Conservation (phyloP, 2,888 invertebrate species). For the Eupelmus urozonus region DNA sequence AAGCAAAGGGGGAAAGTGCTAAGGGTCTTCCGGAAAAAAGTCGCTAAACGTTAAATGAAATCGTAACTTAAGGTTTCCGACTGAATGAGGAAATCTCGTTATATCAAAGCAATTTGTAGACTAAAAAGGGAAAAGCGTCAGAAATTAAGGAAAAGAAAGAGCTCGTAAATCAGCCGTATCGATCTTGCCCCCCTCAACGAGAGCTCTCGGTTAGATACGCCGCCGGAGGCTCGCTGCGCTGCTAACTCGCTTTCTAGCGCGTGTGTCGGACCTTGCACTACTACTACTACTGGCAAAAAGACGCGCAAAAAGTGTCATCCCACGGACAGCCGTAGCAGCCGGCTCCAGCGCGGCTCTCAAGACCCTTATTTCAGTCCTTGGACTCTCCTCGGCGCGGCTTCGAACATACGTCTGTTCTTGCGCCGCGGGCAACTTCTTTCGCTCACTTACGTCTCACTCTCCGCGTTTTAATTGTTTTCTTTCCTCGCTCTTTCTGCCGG, state of each 20-base stretch:
- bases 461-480: slow-evolving; percentile 17
- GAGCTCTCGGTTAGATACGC: not conserved
- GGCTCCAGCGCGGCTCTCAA: not conserved
- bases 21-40: not conserved
- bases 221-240: no score
- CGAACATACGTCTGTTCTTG: slow-evolving; percentile 22
- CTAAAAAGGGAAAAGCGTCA: slow-evolving; percentile 26
- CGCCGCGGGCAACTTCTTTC: not conserved
- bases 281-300: not conserved
- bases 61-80: slow-evolving; percentile 24
- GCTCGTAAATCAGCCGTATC: slow-evolving; percentile 53
- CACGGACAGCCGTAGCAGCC: slow-evolving; percentile 23
- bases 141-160: slow-evolving; percentile 47
- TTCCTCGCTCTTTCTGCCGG: not conserved
- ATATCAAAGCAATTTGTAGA: slow-evolving; percentile 45
- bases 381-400: not conserved
- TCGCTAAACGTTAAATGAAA: slow-evolving; percentile 32
- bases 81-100: slow-evolving; percentile 43
- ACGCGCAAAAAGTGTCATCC: slow-evolving; percentile 45
- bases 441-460: not conserved
- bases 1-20: slow-evolving; percentile 3
- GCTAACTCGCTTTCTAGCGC: not conserved
- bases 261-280: slow-evolving; percentile 1
- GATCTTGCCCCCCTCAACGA: slow-evolving; percentile 28
- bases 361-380: slow-evolving; percentile 35